phyloP scores from a whole-genome alignment of 1,140 invertebrate genomes.

The Cotesia glomerata region DNA sequence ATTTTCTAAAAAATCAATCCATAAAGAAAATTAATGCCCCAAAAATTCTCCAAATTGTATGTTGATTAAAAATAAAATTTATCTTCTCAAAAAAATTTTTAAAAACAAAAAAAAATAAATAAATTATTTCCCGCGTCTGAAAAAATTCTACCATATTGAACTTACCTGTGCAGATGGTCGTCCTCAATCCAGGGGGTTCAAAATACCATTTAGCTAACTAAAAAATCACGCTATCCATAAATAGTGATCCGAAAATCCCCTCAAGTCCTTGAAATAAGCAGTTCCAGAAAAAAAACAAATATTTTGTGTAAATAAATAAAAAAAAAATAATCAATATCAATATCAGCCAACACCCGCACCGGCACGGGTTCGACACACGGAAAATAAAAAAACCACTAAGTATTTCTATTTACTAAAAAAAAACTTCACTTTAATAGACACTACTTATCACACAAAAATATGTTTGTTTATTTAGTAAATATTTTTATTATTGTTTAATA shows the following conservation, averaged over 20 bases:
- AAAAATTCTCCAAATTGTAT: too few relatives aligned
- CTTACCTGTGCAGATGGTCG: too few relatives aligned
- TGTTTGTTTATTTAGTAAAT: neutral
- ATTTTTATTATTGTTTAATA: too few relatives aligned
- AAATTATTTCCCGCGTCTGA: too few relatives aligned
- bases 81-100: too few relatives aligned
- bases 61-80: too few relatives aligned
- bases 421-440: neutral
- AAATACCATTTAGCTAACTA: too few relatives aligned
- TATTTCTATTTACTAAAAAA: neutral
- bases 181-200: too few relatives aligned
- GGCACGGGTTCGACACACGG: neutral
- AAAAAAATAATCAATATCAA: neutral
- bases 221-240: neutral
- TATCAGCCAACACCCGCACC: constrained; percentile 4
- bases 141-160: too few relatives aligned
- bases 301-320: neutral
- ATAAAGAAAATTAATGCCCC: too few relatives aligned
- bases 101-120: too few relatives aligned
- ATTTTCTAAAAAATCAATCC: too few relatives aligned
- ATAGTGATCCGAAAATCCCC: neutral
- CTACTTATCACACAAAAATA: neutral
- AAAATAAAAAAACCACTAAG: neutral
- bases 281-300: neutral
- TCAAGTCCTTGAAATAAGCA: neutral